Evolutionary conservation across 2,797 vertebrate species (phyloP).

Genomic region (Lithobates pipiens): DNA sequence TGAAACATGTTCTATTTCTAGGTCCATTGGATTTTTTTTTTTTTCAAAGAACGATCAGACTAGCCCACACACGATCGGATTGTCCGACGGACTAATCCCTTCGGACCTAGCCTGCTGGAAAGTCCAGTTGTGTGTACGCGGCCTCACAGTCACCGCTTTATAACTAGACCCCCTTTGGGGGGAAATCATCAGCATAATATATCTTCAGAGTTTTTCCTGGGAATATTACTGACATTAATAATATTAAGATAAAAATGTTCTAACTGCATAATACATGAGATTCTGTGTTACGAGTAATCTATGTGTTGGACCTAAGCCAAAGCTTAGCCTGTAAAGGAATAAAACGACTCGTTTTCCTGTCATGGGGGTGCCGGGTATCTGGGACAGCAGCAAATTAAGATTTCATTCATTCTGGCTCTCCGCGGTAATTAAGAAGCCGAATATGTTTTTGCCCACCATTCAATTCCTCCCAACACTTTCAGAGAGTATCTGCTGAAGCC

Average conservation of each 20-base stretch:
- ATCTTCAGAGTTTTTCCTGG: background rate
- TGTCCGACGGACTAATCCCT: too few species aligned
- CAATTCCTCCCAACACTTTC: background rate
- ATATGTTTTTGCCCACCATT: background rate
- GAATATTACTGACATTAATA: conserved; percentile 10
- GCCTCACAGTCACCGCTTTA: too few species aligned
- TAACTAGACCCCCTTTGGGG: background rate
- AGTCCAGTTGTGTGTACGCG: too few species aligned
- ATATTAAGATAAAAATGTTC: conserved; percentile 6
- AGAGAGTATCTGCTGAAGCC: background rate
- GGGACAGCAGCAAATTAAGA: background rate
- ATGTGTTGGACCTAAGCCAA: too few species aligned
- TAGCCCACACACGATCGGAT: too few species aligned
- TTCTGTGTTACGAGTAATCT: background rate
- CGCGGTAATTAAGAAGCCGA: background rate
- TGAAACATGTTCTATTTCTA: too few species aligned
- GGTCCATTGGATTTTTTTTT: too few species aligned
- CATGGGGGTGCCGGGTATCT: background rate
- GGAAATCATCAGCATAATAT: conserved; percentile 8
- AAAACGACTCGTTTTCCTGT: background rate
- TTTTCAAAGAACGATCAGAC: too few species aligned
- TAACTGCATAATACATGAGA: background rate
- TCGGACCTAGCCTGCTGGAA: too few species aligned
- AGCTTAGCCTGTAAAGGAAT: background rate
- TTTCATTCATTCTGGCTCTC: background rate